phyloP scores from a whole-genome alignment of 1,140 invertebrate species.

The Pristionchus pacificus region DNA sequence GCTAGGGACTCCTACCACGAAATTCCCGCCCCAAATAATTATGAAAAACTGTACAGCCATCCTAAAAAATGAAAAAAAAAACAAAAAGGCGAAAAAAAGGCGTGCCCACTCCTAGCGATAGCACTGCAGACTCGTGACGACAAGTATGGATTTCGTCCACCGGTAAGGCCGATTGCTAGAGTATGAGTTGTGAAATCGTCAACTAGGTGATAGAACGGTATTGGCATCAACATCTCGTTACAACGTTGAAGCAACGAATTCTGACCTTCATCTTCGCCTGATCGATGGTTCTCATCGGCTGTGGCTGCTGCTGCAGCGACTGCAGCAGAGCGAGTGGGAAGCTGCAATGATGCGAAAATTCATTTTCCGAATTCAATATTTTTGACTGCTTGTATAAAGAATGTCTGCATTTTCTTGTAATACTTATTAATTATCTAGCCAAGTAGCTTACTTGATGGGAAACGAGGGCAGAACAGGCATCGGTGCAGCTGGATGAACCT shows the following conservation, averaged over 20 bases:
- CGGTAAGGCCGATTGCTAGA: no score
- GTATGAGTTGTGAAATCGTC: constrained; percentile 23
- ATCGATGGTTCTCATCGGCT: neutral
- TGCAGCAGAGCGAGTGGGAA: neutral
- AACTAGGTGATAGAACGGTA: constrained; percentile 10
- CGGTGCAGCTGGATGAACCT: neutral
- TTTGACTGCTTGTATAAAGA: neutral
- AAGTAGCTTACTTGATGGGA: constrained; percentile 2
- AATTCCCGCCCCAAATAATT: no score
- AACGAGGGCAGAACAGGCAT: constrained; percentile 15
- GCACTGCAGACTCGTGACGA: no score
- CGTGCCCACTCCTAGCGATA: no score
- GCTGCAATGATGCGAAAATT: neutral
- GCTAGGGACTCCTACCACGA: no score
- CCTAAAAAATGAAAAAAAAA: no score
- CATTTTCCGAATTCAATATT: constrained; percentile 4
- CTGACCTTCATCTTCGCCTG: constrained; percentile 5
- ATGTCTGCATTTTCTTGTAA: neutral
- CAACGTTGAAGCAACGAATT: neutral
- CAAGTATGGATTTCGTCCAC: no score
- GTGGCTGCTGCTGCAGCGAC: constrained; percentile 4
- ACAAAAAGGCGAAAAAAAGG: no score
- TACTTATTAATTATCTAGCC: neutral
- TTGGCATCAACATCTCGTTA: neutral
- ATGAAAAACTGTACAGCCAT: no score